Conservation (phyloP, 2,797 vertebrate genomes). For the Dicrostonyx torquatus region DNA sequence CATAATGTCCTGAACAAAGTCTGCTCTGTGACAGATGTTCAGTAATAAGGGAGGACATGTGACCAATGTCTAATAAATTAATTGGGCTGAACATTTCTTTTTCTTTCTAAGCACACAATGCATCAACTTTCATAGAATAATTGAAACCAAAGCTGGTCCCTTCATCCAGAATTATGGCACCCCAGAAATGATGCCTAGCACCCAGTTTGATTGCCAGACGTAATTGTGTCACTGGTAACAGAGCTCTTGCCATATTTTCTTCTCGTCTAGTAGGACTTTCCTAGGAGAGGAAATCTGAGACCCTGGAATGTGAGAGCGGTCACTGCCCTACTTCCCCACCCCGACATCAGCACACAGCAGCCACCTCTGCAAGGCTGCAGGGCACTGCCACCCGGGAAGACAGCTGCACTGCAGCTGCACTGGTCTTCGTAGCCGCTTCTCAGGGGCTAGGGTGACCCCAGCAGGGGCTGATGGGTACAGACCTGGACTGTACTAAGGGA, state of each 20-base stretch:
- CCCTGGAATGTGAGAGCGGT: not conserved
- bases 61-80: slow-evolving; percentile 54
- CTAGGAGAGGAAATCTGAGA: not conserved
- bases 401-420: too few relatives aligned
- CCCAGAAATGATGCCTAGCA: not conserved
- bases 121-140: slow-evolving; percentile 10
- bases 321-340: not conserved
- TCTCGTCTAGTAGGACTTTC: not conserved
- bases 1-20: slow-evolving; percentile 67
- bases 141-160: not conserved
- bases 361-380: not conserved
- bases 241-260: not conserved
- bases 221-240: not conserved
- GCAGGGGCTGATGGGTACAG: not conserved
- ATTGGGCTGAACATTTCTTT: slow-evolving; percentile 38
- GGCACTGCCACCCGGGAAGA: not conserved
- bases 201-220: not conserved
- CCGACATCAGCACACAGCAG: rapidly evolving
- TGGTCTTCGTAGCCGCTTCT: not conserved
- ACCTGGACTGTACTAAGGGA: too few relatives aligned
- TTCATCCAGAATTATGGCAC: not conserved
- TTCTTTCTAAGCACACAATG: not conserved
- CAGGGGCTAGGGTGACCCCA: not conserved
- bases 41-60: slow-evolving; percentile 47
- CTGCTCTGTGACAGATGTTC: slow-evolving; percentile 73